Conservation (phyloP, 2,797 vertebrate species). For the Urophycis tenuis region DNA sequence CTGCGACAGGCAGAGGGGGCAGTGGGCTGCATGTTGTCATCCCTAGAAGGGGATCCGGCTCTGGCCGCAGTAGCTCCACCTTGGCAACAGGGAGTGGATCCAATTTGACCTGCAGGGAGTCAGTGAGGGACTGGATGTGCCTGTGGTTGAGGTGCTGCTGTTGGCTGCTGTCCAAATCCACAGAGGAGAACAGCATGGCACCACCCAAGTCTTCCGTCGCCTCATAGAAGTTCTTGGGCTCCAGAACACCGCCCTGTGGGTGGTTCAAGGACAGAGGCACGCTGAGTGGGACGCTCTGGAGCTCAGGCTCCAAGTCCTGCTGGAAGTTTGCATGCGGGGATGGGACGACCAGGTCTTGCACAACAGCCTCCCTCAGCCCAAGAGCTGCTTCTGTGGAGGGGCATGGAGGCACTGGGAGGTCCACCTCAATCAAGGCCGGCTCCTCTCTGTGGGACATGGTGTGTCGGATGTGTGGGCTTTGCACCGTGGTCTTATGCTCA, state of each 20-base stretch:
- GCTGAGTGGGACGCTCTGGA: conserved; percentile 64
- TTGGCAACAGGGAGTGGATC: conserved; percentile 46
- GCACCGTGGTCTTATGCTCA: conserved; percentile 60
- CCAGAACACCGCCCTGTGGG: conserved; percentile 39
- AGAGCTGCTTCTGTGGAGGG: conserved; percentile 35
- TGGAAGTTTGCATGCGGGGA: conserved; percentile 52
- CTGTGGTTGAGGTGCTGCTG: conserved; percentile 66
- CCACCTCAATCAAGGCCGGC: conserved; percentile 62
- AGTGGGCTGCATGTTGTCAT: conserved; percentile 45
- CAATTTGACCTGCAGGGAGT: conserved; percentile 43
- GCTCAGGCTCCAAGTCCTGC: conserved; percentile 63
- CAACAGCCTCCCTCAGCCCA: conserved; percentile 47
- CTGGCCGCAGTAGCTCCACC: conserved; percentile 46
- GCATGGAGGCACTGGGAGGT: conserved; percentile 54
- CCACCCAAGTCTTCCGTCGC: conserved; percentile 56
- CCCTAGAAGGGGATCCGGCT: conserved; percentile 44
- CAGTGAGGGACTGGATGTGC: conserved; percentile 52
- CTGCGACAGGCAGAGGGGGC: conserved; percentile 48
- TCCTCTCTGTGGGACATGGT: conserved; percentile 61
- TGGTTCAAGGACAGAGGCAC: conserved; percentile 53
- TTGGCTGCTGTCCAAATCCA: conserved; percentile 56
- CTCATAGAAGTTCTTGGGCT: conserved; percentile 55
- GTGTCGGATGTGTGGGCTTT: conserved; percentile 47
- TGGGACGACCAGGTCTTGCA: conserved; percentile 49
- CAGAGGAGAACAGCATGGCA: conserved; percentile 52